These are phyloP conservation scores for Plagodis dolabraria DNA, from an alignment of 2,888 invertebrate genomes.

Conservation along the genomic window DNA sequence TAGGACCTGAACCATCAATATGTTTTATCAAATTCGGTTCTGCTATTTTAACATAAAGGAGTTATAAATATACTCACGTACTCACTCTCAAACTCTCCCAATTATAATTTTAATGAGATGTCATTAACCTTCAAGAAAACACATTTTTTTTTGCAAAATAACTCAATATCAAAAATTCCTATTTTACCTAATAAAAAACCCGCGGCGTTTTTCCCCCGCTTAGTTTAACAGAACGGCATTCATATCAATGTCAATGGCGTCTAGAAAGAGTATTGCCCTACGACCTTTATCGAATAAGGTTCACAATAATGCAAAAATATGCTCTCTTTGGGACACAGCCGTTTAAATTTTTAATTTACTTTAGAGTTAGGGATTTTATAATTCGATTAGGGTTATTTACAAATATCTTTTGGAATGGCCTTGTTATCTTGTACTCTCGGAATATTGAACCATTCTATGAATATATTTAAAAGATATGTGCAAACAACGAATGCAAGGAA, in stretches of 20 bases:
- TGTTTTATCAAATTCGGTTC: no score
- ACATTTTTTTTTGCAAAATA: no score
- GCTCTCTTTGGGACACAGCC: constrained; percentile 27
- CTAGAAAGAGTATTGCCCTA: constrained; percentile 41
- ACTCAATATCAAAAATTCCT: no score
- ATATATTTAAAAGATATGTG: no score
- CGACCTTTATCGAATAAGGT: constrained; percentile 39
- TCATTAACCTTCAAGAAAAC: no score
- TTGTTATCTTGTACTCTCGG: not conserved
- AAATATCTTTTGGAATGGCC: not conserved
- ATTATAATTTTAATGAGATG: no score
- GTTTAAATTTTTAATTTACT: constrained; percentile 35
- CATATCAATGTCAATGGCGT: constrained; percentile 38
- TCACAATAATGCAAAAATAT: constrained; percentile 34
- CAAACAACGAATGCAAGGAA: no score
- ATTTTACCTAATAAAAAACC: not conserved
- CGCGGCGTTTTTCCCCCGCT: not conserved
- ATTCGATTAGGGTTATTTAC: constrained; percentile 25
- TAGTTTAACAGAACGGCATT: constrained; percentile 30
- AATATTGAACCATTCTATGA: no score
- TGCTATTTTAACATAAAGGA: no score
- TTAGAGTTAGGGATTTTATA: constrained; percentile 24
- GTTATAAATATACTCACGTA: no score
- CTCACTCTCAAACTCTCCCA: no score
- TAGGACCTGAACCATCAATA: no score